phyloP scores from a whole-genome alignment of 1,140 invertebrate genomes.

The Papilio dardanus region DNA sequence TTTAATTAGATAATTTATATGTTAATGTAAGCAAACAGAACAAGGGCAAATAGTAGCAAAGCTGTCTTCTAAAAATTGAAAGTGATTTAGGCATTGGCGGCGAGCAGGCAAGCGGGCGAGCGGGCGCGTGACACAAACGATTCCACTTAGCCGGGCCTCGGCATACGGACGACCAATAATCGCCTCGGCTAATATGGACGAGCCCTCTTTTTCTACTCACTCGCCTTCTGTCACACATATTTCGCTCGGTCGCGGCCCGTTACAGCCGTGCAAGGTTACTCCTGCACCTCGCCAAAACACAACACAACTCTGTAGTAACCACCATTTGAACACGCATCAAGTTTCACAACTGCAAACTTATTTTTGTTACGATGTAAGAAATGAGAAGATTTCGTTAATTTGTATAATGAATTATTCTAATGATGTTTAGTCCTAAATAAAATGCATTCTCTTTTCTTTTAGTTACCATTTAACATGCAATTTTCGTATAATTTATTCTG shows the following conservation, averaged over 20 bases:
- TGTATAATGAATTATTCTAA: slow-evolving; percentile 26
- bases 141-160: slow-evolving; percentile 29
- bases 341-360: neutral
- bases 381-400: slow-evolving; percentile 17
- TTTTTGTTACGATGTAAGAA: slow-evolving; percentile 8
- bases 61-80: slow-evolving; percentile 25
- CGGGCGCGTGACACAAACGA: neutral
- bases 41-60: neutral
- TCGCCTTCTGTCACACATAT: slow-evolving; percentile 48
- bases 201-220: slow-evolving; percentile 54
- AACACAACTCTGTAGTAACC: slow-evolving; percentile 38
- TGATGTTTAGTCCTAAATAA: slow-evolving; percentile 4
- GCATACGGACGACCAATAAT: slow-evolving; percentile 35
- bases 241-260: slow-evolving; percentile 48
- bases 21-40: neutral
- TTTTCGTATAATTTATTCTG: slow-evolving; percentile 13
- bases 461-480: slow-evolving; percentile 3
- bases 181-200: slow-evolving; percentile 43
- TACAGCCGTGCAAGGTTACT: slow-evolving; percentile 44
- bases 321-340: neutral
- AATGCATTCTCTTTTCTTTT: slow-evolving; percentile 12
- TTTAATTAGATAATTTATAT: neutral
- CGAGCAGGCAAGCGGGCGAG: neutral
- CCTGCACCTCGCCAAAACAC: slow-evolving; percentile 25
- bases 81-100: slow-evolving; percentile 9